phyloP scores from a whole-genome alignment of 2,888 invertebrate species.

The Sycophila texana region DNA sequence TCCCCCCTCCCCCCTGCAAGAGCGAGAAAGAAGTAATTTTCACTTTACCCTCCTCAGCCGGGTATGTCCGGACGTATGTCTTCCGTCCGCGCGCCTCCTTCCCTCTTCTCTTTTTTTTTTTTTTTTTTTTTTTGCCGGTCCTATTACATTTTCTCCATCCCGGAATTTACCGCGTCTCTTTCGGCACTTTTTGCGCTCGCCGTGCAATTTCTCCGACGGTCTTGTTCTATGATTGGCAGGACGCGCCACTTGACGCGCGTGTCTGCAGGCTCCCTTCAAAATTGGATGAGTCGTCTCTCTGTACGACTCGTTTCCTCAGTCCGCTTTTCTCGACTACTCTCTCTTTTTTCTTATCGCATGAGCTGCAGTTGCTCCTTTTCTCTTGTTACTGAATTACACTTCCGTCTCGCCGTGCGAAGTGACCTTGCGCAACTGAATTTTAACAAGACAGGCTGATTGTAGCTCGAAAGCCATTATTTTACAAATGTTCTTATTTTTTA shows the following conservation, averaged over 20 bases:
- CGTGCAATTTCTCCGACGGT: constrained; percentile 27
- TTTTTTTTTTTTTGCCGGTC: constrained; percentile 8
- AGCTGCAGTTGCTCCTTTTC: not conserved
- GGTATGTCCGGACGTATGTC: constrained; percentile 27
- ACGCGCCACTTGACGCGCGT: constrained; percentile 21
- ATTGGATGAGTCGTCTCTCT: constrained; percentile 42
- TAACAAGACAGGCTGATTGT: constrained; percentile 25
- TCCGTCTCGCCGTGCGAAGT: constrained; percentile 21
- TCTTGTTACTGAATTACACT: not conserved
- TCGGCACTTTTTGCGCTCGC: not conserved
- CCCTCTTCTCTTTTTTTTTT: constrained; percentile 8
- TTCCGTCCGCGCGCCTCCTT: constrained; percentile 2
- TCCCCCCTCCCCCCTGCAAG: not conserved
- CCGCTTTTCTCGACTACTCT: not conserved
- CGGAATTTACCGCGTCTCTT: constrained; percentile 33
- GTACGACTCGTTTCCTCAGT: not conserved
- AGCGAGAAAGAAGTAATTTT: constrained; percentile 26
- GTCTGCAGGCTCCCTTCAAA: not conserved
- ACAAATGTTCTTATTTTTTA: too few species aligned
- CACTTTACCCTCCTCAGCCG: constrained; percentile 24
- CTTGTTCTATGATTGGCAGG: constrained; percentile 47
- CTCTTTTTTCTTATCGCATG: not conserved
- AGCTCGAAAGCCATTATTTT: not conserved
- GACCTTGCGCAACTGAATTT: constrained; percentile 30
- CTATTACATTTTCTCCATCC: constrained; percentile 47